A percentile compares a stretch with the other conserved stretches of the same genome.
phyloP scores from a whole-genome alignment of 2,888 invertebrate species.

The Pristionchus maxplancki region DNA sequence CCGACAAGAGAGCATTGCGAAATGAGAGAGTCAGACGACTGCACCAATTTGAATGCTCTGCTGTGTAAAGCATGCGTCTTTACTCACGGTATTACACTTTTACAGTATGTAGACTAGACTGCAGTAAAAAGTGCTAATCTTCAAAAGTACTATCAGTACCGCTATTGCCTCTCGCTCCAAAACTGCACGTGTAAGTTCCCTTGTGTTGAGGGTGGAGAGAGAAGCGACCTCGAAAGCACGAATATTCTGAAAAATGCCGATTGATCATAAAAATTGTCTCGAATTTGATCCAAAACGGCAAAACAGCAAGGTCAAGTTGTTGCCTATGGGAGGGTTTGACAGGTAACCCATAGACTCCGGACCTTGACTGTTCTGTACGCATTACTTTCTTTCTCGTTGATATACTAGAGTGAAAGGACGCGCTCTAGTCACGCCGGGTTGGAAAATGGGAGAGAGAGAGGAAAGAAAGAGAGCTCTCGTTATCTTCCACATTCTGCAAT shows the following conservation, averaged over 20 bases:
- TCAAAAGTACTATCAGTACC: no score
- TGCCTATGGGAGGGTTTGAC: not conserved
- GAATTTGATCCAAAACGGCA: not conserved
- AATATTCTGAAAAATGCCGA: not conserved
- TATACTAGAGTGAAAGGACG: not conserved
- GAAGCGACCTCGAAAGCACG: not conserved
- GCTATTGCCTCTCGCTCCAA: not conserved
- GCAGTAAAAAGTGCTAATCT: no score
- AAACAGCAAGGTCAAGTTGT: not conserved
- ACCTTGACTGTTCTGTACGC: not conserved
- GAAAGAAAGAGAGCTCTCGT: no score
- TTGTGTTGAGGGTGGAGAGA: not conserved
- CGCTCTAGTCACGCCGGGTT: not conserved
- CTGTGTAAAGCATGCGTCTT: no score
- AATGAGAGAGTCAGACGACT: no score
- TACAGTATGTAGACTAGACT: no score
- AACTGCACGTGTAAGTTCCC: not conserved
- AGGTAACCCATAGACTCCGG: not conserved
- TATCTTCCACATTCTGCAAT: no score
- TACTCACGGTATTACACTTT: no score
- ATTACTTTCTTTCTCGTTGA: not conserved
- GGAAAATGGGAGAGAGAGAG: no score
- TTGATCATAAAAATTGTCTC: not conserved
- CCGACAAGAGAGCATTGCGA: no score
- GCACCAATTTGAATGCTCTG: no score